Evolutionary conservation across 2,888 invertebrate genomes (phyloP).

Genomic region (Scaptomyza tumidula): DNA sequence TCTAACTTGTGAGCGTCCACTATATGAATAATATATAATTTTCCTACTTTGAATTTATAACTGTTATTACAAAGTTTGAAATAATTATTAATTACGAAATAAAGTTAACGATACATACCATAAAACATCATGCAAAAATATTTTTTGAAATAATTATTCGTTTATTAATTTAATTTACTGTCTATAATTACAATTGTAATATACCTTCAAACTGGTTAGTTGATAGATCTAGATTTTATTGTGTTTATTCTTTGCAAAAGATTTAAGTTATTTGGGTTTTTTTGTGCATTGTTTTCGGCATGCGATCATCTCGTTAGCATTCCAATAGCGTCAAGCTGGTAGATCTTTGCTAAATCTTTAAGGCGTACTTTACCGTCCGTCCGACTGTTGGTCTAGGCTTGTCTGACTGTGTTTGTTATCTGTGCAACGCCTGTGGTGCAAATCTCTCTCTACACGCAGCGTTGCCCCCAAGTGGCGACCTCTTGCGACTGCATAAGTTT

Average conservation of each 20-base stretch:
- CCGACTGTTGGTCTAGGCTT: neutral
- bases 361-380: neutral
- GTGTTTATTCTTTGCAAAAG: slow-evolving; percentile 30
- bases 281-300: slow-evolving; percentile 52
- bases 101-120: neutral
- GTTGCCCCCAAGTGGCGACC: slow-evolving; percentile 68
- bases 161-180: neutral
- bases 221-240: slow-evolving; percentile 39
- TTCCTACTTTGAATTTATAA: neutral
- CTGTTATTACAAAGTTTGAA: no score
- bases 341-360: slow-evolving; percentile 14
- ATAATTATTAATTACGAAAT: neutral
- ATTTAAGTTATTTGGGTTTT: slow-evolving; percentile 35
- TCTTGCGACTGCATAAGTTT: slow-evolving; percentile 66
- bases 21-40: no score
- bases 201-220: neutral
- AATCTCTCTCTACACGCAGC: slow-evolving; percentile 76
- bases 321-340: slow-evolving; percentile 20
- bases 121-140: neutral
- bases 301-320: slow-evolving; percentile 56
- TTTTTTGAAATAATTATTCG: neutral
- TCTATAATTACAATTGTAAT: slow-evolving; percentile 1
- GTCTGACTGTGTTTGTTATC: slow-evolving; percentile 55
- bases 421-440: slow-evolving; percentile 73
- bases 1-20: no score